phyloP scores from a whole-genome alignment of 2,113 vertebrate genomes.

The Seriola aureovittata region DNA sequence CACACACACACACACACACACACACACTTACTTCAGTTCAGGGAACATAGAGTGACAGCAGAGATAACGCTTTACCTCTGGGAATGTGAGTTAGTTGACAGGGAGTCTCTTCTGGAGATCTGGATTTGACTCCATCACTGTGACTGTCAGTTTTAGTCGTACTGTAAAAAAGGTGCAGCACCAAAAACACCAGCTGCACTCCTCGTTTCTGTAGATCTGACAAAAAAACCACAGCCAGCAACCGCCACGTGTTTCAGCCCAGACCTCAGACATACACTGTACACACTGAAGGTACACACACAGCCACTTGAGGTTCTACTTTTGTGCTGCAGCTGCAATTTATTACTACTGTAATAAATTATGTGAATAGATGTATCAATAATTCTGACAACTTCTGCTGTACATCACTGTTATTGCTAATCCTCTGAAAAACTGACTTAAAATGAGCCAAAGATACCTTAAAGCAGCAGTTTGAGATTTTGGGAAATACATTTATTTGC shows the following conservation, averaged over 20 bases:
- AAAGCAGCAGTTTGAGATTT: background rate
- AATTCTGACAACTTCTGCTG: background rate
- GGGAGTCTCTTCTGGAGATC: conserved; percentile 63
- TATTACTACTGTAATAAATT: background rate
- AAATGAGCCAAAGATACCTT: background rate
- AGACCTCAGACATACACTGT: background rate
- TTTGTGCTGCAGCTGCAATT: background rate
- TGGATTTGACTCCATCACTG: conserved; percentile 47
- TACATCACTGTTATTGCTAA: background rate
- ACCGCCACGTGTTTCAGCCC: conserved; percentile 10
- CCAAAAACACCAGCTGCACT: conserved; percentile 59
- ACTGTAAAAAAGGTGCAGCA: conserved; percentile 47
- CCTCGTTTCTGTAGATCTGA: conserved; percentile 40
- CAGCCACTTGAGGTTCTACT: conserved; percentile 2
- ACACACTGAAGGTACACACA: background rate
- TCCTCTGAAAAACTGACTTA: background rate
- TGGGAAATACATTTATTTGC: background rate
- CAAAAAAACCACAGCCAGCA: conserved; percentile 8
- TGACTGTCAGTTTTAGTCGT: conserved; percentile 41
- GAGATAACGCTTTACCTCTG: conserved; percentile 55
- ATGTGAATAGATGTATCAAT: background rate
- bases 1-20: conserved; percentile 19
- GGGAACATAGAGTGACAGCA: conserved; percentile 54
- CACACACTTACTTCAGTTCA: conserved; percentile 7
- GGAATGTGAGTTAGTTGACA: conserved; percentile 70